phyloP scores from a whole-genome alignment of 2,888 invertebrate species.

The Gisinianus flammeolus region DNA sequence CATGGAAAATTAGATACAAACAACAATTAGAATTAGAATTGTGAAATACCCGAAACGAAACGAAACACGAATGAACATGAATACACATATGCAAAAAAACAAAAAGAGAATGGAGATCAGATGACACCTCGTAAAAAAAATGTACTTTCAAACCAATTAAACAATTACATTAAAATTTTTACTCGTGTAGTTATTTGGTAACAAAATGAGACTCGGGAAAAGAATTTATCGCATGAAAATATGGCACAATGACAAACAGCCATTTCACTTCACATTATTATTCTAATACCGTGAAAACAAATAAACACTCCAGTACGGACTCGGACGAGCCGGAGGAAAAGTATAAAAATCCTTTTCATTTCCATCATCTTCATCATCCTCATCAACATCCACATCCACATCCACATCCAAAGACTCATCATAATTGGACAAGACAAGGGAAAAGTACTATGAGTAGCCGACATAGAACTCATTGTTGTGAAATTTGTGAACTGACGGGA shows the following conservation, averaged over 20 bases:
- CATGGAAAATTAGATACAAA: background rate
- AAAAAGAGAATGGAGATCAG: background rate
- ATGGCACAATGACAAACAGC: constrained; percentile 16
- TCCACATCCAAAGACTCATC: background rate
- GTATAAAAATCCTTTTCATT: background rate
- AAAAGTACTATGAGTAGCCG: background rate
- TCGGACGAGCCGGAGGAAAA: background rate
- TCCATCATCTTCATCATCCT: background rate
- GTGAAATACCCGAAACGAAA: background rate
- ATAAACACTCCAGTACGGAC: too few species aligned
- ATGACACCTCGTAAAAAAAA: background rate
- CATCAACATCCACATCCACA: background rate
- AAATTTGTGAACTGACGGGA: background rate
- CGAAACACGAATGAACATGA: background rate
- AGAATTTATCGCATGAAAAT: background rate
- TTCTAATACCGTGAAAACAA: too few species aligned
- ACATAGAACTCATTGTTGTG: background rate
- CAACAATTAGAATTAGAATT: background rate
- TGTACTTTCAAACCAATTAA: background rate
- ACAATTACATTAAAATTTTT: background rate
- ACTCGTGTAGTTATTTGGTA: background rate
- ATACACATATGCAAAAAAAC: background rate
- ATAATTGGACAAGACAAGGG: background rate
- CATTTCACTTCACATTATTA: background rate
- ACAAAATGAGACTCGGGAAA: background rate